Evolutionary conservation across 2,113 vertebrate genomes (phyloP).

Genomic region (Lampris incognitus): DNA sequence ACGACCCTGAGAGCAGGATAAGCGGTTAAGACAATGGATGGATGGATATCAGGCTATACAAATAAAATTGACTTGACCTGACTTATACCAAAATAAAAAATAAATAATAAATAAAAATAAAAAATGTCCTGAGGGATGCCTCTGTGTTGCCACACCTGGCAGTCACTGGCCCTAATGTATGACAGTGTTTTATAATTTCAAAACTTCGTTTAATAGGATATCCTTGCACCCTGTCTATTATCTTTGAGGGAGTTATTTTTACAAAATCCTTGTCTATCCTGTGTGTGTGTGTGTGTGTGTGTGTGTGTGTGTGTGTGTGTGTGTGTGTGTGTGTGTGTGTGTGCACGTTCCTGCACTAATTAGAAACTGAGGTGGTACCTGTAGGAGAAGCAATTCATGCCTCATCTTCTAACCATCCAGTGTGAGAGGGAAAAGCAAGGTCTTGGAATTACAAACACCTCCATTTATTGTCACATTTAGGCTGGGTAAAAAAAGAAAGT

Average conservation of each 20-base stretch:
- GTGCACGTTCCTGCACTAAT: neutral
- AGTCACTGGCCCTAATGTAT: neutral
- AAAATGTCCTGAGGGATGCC: neutral
- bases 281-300: neutral
- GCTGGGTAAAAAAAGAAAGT: too few relatives aligned
- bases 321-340: too few relatives aligned
- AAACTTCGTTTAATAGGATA: slow-evolving; percentile 4
- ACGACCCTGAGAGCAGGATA: too few relatives aligned
- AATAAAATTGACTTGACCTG: too few relatives aligned
- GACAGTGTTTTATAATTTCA: neutral
- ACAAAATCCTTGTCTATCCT: neutral
- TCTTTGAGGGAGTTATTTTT: neutral
- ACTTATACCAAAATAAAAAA: too few relatives aligned
- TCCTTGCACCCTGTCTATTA: neutral
- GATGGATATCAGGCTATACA: too few relatives aligned
- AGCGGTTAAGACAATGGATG: too few relatives aligned
- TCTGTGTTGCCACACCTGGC: neutral
- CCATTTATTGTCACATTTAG: too few relatives aligned
- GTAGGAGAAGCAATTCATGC: neutral
- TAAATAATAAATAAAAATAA: too few relatives aligned
- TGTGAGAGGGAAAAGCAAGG: neutral
- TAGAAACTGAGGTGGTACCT: neutral
- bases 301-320: too few relatives aligned
- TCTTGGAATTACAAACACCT: neutral
- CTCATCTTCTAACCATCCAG: slow-evolving; percentile 21